Conservation (phyloP, 2,888 invertebrate species). For the Beris chalybata region DNA sequence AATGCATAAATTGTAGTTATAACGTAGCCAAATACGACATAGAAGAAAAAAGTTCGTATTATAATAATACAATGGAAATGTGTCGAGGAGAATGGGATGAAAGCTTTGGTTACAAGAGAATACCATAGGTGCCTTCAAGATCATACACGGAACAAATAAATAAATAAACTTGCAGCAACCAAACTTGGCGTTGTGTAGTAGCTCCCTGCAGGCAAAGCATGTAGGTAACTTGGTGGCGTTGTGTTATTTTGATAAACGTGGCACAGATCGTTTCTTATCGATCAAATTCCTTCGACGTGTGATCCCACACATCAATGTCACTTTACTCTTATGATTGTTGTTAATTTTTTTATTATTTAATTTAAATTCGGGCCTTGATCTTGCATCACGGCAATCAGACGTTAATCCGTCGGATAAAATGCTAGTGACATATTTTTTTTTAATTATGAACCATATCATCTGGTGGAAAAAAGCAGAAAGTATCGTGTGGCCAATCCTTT, state of each 20-base stretch:
- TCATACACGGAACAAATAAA: no score
- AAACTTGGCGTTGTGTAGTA: no score
- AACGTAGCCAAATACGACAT: neutral
- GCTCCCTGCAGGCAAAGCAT: no score
- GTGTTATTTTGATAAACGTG: no score
- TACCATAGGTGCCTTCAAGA: no score
- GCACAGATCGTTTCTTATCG: conserved; percentile 1
- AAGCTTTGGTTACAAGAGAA: neutral
- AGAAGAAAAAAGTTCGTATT: conserved; percentile 26
- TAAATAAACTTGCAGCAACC: no score
- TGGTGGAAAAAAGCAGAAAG: conserved; percentile 6
- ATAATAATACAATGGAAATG: conserved; percentile 29
- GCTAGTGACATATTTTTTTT: conserved; percentile 16
- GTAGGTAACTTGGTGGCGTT: no score
- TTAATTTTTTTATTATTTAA: conserved; percentile 1
- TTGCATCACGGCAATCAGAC: conserved; percentile 3
- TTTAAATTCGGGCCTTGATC: neutral
- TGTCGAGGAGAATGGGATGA: conserved; percentile 31
- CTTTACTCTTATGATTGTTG: neutral
- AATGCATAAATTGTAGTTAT: no score
- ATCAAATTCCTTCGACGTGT: conserved; percentile 6
- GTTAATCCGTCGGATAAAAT: conserved; percentile 5
- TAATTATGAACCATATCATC: conserved; percentile 2
- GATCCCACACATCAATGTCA: conserved; percentile 26
- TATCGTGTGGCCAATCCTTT: neutral